A percentile compares a stretch with the other conserved stretches of the same genome.
Conservation (phyloP, 2,888 invertebrate genomes). For the Brassicogethes aeneus region DNA sequence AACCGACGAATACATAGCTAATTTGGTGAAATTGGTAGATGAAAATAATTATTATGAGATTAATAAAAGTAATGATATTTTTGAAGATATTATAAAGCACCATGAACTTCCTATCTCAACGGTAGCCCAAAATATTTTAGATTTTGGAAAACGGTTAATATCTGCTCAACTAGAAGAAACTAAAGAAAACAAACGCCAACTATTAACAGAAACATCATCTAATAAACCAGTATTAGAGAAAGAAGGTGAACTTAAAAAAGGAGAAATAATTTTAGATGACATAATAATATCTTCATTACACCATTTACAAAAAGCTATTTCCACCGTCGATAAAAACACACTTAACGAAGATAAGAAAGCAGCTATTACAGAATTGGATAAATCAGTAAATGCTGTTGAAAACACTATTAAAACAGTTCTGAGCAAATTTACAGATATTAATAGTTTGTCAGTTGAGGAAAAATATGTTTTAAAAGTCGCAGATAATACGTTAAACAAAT, state of each 20-base stretch:
- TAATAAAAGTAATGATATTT: background rate
- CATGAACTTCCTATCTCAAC: background rate
- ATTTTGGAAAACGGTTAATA: background rate
- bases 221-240: background rate
- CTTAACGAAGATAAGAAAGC: constrained; percentile 24
- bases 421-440: constrained; percentile 10
- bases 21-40: background rate
- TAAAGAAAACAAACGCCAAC: background rate
- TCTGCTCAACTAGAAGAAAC: background rate
- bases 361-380: constrained; percentile 30
- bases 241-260: constrained; percentile 2
- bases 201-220: background rate
- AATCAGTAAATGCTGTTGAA: constrained; percentile 28
- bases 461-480: constrained; percentile 27
- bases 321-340: constrained; percentile 7
- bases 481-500: constrained; percentile 26
- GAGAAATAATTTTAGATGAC: background rate
- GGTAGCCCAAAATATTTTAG: background rate
- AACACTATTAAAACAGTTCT: constrained; percentile 17
- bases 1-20: background rate
- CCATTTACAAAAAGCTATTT: background rate
- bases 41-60: background rate
- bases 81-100: background rate
- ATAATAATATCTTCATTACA: background rate
- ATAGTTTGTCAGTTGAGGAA: constrained; percentile 27